Conservation (phyloP, 2,888 invertebrate species). For the Sabatieria punctata region DNA sequence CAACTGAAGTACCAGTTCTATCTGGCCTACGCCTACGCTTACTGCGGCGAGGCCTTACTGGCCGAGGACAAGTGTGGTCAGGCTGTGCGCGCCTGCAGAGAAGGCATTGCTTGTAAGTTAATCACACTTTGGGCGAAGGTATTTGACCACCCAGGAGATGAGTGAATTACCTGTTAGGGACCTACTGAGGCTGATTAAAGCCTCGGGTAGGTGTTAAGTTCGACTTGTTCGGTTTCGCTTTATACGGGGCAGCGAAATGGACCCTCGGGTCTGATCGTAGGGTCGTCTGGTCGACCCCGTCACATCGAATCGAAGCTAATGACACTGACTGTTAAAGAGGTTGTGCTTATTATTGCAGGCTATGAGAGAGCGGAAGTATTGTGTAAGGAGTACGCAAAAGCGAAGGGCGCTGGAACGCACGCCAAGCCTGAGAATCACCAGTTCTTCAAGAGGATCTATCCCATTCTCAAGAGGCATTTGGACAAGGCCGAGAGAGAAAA, state of each 20-base stretch:
- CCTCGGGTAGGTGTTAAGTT: no score
- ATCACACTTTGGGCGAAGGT: no score
- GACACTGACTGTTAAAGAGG: no score
- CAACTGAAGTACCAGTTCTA: slow-evolving; percentile 46
- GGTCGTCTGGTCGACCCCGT: neutral
- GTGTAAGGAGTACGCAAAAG: slow-evolving; percentile 43
- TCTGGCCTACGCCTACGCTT: slow-evolving; percentile 46
- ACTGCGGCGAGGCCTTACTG: slow-evolving; percentile 44
- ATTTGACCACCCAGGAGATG: no score
- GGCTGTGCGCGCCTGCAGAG: slow-evolving; percentile 44
- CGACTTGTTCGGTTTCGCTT: slow-evolving; percentile 1
- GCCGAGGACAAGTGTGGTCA: slow-evolving; percentile 48
- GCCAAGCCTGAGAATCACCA: slow-evolving; percentile 44
- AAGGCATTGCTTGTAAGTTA: slow-evolving; percentile 38
- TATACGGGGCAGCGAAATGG: no score
- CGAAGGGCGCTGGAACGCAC: slow-evolving; percentile 43
- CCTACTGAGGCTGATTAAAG: no score
- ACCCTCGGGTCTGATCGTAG: no score
- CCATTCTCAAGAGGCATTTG: slow-evolving; percentile 42
- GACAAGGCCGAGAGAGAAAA: slow-evolving; percentile 50
- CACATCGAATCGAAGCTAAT: neutral
- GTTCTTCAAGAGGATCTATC: slow-evolving; percentile 44
- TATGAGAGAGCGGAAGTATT: slow-evolving; percentile 39
- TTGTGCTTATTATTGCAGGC: slow-evolving; percentile 21
- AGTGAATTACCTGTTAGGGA: no score